Base-by-base conservation (phyloP, 1,140 invertebrate species). In the Bradynema listronoti region DNA sequence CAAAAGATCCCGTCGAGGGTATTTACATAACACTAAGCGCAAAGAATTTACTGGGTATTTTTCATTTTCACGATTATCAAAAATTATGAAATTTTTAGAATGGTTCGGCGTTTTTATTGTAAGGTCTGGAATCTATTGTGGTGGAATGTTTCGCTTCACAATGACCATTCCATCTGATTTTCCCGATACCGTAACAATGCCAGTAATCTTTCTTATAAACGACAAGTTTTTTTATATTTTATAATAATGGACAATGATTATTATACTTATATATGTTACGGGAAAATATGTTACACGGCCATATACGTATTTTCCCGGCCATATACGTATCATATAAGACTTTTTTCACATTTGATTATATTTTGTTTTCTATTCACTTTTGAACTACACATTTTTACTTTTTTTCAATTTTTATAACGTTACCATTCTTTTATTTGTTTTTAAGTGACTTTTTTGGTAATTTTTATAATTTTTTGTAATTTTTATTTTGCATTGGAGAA, bases 1-100 rank as follows among this genome's bases (percentile, higher is more conserved):
- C 41, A 11, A 57, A 49, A 57, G 52, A 57, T 29, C 41, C 41
- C n/a, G 52, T 57, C 30, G 56, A 57, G 52, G 56, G 56, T n/a
- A 42, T 57, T 16, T 57, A 57, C 27, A 19, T 57, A 6, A 57
- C 56, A 9, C 29, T 32, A 24, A 30, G 56, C 16, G 56, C 56
- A 30, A 47, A 57, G 19, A 49, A 42, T 4, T 34, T 34, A n/a
- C 29, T 57, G 7, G 27, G 50, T 52, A 9, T 16, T 39, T 39
- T 39, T 39, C 14, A 19, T 25, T 47, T 9, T 33, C 34, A 19
- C 50, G 5, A 16, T 34, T 27, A 41, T 47, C 46, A 47, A 47
- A 1, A 47, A 11, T 11, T n/a, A n/a, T n/a, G 24, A 47, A 47
- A 47, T 47, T 45, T 45, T 19, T 3, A 52, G 50, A 49, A 4